A percentile compares a stretch with the other conserved stretches of the same genome.
Evolutionary conservation across 2,797 vertebrate genomes (phyloP).

Genomic region (Tachyglossus aculeatus): DNA sequence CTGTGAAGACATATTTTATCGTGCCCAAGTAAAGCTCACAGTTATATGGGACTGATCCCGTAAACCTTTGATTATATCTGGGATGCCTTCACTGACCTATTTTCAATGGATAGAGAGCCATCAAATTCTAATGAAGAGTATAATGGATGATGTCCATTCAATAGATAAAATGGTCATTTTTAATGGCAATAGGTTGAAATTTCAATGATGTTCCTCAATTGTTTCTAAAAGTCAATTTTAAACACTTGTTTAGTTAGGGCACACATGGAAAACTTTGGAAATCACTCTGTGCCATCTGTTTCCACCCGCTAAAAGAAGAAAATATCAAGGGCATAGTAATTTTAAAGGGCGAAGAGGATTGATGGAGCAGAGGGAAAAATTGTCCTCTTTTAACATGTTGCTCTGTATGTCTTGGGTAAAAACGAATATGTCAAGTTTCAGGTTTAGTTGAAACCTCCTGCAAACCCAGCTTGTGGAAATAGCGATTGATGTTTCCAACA

Average conservation of each 20-base stretch:
- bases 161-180: no score
- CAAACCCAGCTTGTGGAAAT: constrained; percentile 54
- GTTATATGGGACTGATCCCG: background rate
- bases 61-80: background rate
- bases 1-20: no score
- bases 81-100: background rate
- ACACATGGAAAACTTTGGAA: constrained; percentile 4
- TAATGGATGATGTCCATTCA: background rate
- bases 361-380: constrained; percentile 7
- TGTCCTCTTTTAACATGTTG: constrained; percentile 27
- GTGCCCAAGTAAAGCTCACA: no score
- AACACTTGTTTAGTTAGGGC: no score
- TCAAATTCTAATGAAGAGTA: background rate
- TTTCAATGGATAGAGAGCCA: background rate
- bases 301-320: constrained; percentile 12
- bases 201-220: no score
- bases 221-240: no score
- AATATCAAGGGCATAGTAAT: constrained; percentile 15
- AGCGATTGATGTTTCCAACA: constrained; percentile 52
- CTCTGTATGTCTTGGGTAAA: constrained; percentile 51
- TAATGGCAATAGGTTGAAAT: no score
- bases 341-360: no score
- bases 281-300: background rate
- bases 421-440: constrained; percentile 42
- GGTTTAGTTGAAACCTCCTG: constrained; percentile 53